phyloP scores from a whole-genome alignment of 1,140 invertebrate genomes.

The Onthophagus taurus region DNA sequence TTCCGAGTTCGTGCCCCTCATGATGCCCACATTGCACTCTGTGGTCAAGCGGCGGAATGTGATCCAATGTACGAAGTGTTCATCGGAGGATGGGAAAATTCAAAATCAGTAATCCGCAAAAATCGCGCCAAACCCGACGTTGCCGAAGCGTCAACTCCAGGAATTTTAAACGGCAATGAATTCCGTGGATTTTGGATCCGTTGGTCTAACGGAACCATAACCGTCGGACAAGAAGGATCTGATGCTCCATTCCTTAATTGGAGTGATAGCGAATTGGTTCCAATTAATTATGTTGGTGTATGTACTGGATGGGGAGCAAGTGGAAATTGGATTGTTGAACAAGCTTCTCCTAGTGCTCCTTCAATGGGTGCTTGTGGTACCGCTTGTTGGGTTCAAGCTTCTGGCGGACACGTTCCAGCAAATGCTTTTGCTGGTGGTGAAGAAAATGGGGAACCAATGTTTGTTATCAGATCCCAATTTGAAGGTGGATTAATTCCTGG shows the following conservation, averaged over 20 bases:
- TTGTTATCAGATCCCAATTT: constrained; percentile 49
- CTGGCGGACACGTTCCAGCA: constrained; percentile 56
- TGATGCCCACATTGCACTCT: constrained; percentile 72
- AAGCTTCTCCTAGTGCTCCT: constrained; percentile 7
- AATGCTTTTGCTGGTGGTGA: constrained; percentile 63
- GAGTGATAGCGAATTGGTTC: constrained; percentile 57
- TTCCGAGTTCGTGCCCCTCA: constrained; percentile 66
- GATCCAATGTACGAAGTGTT: constrained; percentile 73
- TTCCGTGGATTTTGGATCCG: constrained; percentile 75
- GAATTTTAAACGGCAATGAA: constrained; percentile 57
- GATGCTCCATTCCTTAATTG: constrained; percentile 59
- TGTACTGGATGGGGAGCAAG: constrained; percentile 76
- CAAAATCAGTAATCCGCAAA: constrained; percentile 71
- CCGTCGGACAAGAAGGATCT: constrained; percentile 60
- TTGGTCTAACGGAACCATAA: constrained; percentile 56
- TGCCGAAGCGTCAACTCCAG: constrained; percentile 58
- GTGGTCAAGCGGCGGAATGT: constrained; percentile 50
- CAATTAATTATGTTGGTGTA: constrained; percentile 62
- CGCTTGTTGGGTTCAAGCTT: constrained; percentile 55
- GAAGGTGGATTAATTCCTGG: constrained; percentile 68
- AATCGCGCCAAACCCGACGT: constrained; percentile 71
- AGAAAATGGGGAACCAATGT: constrained; percentile 61
- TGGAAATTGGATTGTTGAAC: constrained; percentile 73
- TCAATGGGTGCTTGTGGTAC: neutral
- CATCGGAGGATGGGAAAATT: constrained; percentile 75